Conservation (phyloP, 2,888 invertebrate species). For the Cremastinae sp. region DNA sequence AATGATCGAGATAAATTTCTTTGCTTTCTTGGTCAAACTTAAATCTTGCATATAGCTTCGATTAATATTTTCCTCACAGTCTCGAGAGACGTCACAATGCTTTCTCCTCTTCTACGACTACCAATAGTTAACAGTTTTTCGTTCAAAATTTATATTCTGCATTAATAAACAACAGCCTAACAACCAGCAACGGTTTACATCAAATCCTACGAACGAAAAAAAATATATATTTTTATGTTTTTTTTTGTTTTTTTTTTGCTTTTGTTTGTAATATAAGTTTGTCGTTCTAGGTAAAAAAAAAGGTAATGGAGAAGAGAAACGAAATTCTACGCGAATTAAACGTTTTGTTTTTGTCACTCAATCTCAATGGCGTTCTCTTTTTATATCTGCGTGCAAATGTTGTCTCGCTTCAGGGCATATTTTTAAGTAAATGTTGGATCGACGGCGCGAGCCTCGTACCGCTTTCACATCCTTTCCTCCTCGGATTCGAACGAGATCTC, state of each 20-base stretch:
- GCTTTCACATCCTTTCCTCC: slow-evolving; percentile 6
- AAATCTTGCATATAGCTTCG: slow-evolving; percentile 3
- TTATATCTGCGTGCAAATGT: slow-evolving; percentile 22
- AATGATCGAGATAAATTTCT: not conserved
- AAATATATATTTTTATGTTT: slow-evolving; percentile 5
- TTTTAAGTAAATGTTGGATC: slow-evolving; percentile 53
- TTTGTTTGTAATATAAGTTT: slow-evolving; percentile 53
- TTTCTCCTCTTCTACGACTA: slow-evolving; percentile 51
- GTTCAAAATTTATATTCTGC: slow-evolving; percentile 62
- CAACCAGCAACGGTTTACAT: slow-evolving; percentile 58
- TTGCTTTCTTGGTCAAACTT: not conserved
- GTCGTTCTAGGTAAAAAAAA: slow-evolving; percentile 57
- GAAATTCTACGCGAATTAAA: slow-evolving; percentile 33
- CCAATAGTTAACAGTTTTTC: slow-evolving; percentile 66
- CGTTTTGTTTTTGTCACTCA: slow-evolving; percentile 35
- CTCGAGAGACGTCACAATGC: slow-evolving; percentile 32
- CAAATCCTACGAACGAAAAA: slow-evolving; percentile 54
- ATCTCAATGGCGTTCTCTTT: slow-evolving; percentile 26
- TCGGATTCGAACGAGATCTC: slow-evolving; percentile 18
- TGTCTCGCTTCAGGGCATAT: slow-evolving; percentile 17
- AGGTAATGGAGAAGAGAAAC: slow-evolving; percentile 26
- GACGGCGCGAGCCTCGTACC: slow-evolving; percentile 47
- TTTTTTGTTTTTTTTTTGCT: not conserved
- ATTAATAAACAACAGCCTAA: slow-evolving; percentile 65
- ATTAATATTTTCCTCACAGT: slow-evolving; percentile 13